Evolutionary conservation across 2,113 vertebrate genomes (phyloP).

Genomic region (Pteropus alecto): DNA sequence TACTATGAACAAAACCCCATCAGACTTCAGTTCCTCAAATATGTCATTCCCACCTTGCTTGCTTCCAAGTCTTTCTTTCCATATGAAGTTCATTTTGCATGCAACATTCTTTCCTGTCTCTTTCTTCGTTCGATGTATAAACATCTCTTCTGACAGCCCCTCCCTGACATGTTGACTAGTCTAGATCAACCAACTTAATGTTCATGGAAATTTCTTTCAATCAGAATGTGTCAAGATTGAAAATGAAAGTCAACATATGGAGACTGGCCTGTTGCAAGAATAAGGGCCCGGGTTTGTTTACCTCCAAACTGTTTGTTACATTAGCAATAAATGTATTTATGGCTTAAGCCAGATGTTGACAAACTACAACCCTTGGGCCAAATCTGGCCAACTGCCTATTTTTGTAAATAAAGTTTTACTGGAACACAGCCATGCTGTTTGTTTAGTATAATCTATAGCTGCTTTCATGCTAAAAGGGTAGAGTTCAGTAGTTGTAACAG

Average conservation of each 20-base stretch:
- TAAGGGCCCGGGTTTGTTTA: neutral
- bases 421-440: neutral
- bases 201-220: neutral
- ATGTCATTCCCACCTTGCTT: neutral
- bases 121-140: neutral
- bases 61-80: neutral
- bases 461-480: neutral
- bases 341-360: neutral
- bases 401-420: neutral
- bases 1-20: neutral
- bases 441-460: neutral
- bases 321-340: neutral
- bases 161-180: neutral
- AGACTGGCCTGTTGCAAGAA: neutral
- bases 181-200: neutral
- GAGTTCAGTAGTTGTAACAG: constrained; percentile 4
- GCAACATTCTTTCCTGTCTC: neutral
- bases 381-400: neutral
- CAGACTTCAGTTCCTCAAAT: neutral
- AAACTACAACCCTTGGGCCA: neutral
- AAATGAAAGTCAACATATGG: neutral
- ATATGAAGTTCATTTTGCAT: neutral
- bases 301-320: neutral
- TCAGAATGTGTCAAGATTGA: neutral
- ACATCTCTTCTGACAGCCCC: neutral